Conservation (phyloP, 53 echinoderm and acorn worm species). For the Echinometra lucunter region DNA sequence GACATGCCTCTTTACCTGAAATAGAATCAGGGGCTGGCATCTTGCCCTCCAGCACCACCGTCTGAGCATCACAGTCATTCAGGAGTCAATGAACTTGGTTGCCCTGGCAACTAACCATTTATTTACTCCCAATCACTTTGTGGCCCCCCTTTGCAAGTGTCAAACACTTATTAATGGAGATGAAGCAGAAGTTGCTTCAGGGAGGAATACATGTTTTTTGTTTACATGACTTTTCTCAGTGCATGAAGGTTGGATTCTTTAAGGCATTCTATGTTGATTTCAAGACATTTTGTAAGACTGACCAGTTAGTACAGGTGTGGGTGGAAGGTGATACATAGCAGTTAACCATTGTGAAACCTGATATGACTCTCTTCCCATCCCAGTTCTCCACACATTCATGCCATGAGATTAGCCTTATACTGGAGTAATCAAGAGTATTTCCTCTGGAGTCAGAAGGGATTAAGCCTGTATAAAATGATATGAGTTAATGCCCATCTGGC, state of each 20-base stretch:
- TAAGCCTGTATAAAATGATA: no score
- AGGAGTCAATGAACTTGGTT: slow-evolving; percentile 65
- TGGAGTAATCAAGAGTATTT: no score
- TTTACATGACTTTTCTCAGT: slow-evolving; percentile 6
- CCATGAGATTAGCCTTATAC: no score
- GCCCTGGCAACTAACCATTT: slow-evolving; percentile 55
- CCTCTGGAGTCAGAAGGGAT: no score
- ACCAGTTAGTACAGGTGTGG: not conserved
- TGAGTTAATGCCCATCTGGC: no score
- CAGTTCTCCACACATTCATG: not conserved
- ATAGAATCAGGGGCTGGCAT: slow-evolving; percentile 57
- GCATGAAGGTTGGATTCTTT: slow-evolving; percentile 17
- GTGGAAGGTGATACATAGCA: not conserved
- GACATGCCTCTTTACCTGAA: not conserved
- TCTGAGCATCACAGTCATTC: slow-evolving; percentile 21
- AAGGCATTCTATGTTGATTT: not conserved
- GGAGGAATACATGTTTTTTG: slow-evolving; percentile 23
- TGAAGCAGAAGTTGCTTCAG: slow-evolving; percentile 33
- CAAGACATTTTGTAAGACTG: not conserved
- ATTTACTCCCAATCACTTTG: slow-evolving; percentile 58
- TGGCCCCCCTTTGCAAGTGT: slow-evolving; percentile 56
- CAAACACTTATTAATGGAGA: slow-evolving; percentile 56
- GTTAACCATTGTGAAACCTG: not conserved
- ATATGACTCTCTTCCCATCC: not conserved
- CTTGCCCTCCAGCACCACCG: slow-evolving; percentile 25